phyloP scores from a whole-genome alignment of 2,888 invertebrate genomes.

The Brenthis daphne region DNA sequence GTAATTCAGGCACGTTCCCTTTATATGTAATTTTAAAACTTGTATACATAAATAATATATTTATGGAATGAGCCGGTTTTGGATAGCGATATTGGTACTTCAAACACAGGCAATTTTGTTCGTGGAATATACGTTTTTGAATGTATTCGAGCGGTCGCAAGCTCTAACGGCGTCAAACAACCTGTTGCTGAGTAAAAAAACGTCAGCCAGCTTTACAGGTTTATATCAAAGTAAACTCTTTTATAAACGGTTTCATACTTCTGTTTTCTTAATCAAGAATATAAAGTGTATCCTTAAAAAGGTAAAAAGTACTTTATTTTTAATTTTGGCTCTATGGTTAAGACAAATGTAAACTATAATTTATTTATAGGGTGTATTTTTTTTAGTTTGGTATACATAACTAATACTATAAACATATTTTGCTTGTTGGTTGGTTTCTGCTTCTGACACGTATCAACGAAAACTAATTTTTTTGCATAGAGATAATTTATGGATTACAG shows the following conservation, averaged over 20 bases:
- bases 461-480: too few species aligned
- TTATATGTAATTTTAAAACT: too few species aligned
- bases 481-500: too few species aligned
- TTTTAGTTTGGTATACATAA: not conserved
- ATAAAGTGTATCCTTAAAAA: not conserved
- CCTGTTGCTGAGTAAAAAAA: conserved; percentile 27
- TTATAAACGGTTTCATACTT: conserved; percentile 16
- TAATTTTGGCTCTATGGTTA: not conserved
- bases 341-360: not conserved
- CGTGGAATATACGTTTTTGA: not conserved
- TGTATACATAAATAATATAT: too few species aligned
- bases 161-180: conserved; percentile 13
- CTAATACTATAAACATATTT: too few species aligned
- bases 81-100: not conserved
- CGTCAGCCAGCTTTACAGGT: conserved; percentile 5
- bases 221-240: conserved; percentile 12
- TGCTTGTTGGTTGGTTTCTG: too few species aligned
- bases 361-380: not conserved
- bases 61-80: too few species aligned
- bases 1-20: too few species aligned
- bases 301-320: conserved; percentile 1
- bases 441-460: too few species aligned
- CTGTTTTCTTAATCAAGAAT: conserved; percentile 10
- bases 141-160: conserved; percentile 8
- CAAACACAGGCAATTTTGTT: not conserved